Base-by-base conservation (phyloP, 2,888 invertebrate species). In the Imbricaverruca yamaguchii region DNA sequence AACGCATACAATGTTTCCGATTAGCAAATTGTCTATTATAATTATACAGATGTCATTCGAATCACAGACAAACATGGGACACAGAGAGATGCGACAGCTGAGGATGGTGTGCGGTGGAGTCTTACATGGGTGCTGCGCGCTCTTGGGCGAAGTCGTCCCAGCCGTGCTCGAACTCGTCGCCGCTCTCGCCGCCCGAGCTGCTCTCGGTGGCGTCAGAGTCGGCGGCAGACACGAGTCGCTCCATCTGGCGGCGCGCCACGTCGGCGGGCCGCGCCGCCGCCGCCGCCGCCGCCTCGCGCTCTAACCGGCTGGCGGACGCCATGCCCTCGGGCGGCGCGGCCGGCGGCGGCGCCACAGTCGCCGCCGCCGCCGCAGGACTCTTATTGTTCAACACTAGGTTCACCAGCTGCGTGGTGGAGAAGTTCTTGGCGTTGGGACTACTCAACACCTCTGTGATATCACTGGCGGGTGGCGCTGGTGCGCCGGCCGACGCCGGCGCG, bases 181-280 rank as follows among this genome's bases (percentile, higher is more conserved):
- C 94, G 86, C 95, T 96, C 87, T 97, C 97, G 61, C 95, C 96
- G 81, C 96, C 97, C 23, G 96, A 96, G 86, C 96, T 96, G 83
- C 95, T 95, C 23, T 93, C 95, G 0, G 97, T 97, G 63, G 94
- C 96, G 89, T 97, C 97, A 1, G 96, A 95, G 87, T 97, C 97
- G 83, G 95, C 89, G 85, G 92, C 92, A 82, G 90, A 89, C 74
- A 11, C 6, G 55, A 74, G 74, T 21, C 74, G 53, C 21, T 15
- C 55, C 74, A 55, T 1, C 74, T 74, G 74, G 21, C 53, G 53
- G 74, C 53, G 8, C 55, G 74, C 74, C 55, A 74, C 55, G 86
- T 94, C 93, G 80, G 83, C 81, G 57, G 80, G 82, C 39, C 61
- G 69, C 57, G 84, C 79, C 8, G 81, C 81, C 23, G 83, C 83